Evolutionary conservation across 1,140 invertebrate species (phyloP), one percentile per base, ranked within the genome.

Genomic region (Conopomorpha cramerella): DNA sequence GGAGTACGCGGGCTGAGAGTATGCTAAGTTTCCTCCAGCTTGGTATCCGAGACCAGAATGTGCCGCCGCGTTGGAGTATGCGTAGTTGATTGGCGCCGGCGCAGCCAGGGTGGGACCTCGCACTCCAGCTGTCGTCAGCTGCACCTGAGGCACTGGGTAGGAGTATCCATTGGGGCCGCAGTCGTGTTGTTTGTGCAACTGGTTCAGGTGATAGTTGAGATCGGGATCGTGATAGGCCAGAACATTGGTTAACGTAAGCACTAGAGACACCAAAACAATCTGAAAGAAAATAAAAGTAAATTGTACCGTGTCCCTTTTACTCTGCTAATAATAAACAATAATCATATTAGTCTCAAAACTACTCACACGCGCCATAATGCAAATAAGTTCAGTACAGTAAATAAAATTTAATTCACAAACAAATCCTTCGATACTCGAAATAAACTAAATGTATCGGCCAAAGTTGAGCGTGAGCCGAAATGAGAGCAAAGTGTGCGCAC

Each of bases 221-320:
- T 79, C 77, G 34, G 77, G 74, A 53, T 79, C 77, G 41, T 78
- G 76, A 51, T 74, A 74, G 25, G 65, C 72, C 15, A 55, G 39
- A 26, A 46, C 46, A 46, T 42, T 56, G 27, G 49, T 42, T 34
- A 61, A 32, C 34, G 39, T 25, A 12, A 44, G 36, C 19, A 44
- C 39, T 18, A 62, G 31, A 15, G 50, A 38, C 25, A 63, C 12
- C 16, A 71, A 14, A 32, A 63, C 42, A 46, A 61, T 29, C 68
- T 74, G 66, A 41, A 72, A 68, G 14, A 45, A 49, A 45, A 54
- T 16, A 28, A 13, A 11, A 19, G 30, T 6, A 34, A 6, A 12
- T 36, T n/a, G n/a, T n/a, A n/a, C n/a, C n/a, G n/a, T n/a, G n/a
- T n/a, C n/a, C n/a, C n/a, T n/a, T n/a, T n/a, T n/a, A n/a, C n/a